Evolutionary conservation across 1,140 invertebrate genomes (phyloP).

Genomic region (Telenomus remus): DNA sequence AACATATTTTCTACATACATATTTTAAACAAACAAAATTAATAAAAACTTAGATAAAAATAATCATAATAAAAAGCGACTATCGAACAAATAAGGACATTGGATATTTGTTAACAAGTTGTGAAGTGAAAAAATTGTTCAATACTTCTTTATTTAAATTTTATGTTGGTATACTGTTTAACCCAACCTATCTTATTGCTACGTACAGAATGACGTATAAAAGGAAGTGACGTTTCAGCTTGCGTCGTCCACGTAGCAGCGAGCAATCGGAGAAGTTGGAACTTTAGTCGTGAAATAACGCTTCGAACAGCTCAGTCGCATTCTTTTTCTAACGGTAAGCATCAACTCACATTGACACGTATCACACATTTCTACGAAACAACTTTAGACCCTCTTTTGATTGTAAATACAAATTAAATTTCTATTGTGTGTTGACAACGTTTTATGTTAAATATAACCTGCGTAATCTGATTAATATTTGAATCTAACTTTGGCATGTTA

Average conservation of each 20-base stretch:
- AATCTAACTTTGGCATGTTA: too few species aligned
- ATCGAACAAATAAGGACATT: too few species aligned
- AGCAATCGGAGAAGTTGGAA: conserved; percentile 10
- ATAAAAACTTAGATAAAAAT: too few species aligned
- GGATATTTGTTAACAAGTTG: too few species aligned
- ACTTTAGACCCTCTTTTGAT: neutral
- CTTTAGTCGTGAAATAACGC: conserved; percentile 34
- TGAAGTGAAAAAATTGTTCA: too few species aligned
- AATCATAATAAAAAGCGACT: too few species aligned
- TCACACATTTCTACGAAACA: neutral
- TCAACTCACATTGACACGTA: conserved; percentile 1
- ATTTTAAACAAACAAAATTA: too few species aligned
- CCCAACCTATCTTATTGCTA: too few species aligned
- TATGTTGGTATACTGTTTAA: too few species aligned
- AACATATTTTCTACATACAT: too few species aligned
- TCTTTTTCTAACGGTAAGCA: conserved; percentile 20
- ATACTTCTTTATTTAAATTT: too few species aligned
- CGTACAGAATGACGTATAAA: neutral
- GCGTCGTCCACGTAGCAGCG: conserved; percentile 36
- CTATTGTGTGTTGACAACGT: neutral
- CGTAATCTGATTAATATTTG: conserved; percentile 5
- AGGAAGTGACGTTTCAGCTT: conserved; percentile 41
- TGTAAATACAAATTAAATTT: neutral
- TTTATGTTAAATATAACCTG: too few species aligned
- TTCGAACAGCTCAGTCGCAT: conserved; percentile 9